Percentiles rank a stretch among this genome's conserved stretches.
Evolutionary conservation across 2,113 vertebrate genomes (phyloP).

Genomic region (Syngnathoides biaculeatus): DNA sequence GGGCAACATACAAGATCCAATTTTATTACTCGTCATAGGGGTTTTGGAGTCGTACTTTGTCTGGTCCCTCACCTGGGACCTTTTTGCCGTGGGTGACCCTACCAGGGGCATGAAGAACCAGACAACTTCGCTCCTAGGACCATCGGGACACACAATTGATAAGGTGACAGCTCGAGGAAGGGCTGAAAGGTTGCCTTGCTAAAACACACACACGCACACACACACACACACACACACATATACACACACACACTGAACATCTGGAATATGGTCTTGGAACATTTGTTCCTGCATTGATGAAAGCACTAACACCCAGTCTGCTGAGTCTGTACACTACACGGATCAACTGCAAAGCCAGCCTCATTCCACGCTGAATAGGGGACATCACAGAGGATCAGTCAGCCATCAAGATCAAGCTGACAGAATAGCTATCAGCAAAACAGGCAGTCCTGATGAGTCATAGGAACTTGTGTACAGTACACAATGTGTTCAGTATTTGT

Average conservation of each 20-base stretch:
- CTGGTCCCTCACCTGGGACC: no score
- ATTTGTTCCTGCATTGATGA: not conserved
- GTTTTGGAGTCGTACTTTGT: no score
- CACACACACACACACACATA: no score
- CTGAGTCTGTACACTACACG: slow-evolving; percentile 43
- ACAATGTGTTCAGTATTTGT: no score
- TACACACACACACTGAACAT: not conserved
- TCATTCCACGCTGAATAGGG: slow-evolving; percentile 39
- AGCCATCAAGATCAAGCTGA: slow-evolving; percentile 18
- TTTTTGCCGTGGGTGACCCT: no score
- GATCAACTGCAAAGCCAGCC: slow-evolving; percentile 9
- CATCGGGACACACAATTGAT: no score
- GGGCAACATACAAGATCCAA: no score
- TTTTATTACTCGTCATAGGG: no score
- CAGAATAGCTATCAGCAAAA: slow-evolving; percentile 22
- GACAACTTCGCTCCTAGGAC: no score
- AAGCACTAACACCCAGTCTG: slow-evolving; percentile 45
- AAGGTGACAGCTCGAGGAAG: no score
- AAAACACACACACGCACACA: not conserved
- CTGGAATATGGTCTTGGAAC: not conserved
- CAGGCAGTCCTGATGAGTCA: slow-evolving; percentile 4
- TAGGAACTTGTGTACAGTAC: not conserved
- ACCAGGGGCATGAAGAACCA: no score
- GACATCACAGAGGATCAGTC: slow-evolving; percentile 42
- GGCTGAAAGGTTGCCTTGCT: not conserved